Conservation (phyloP, 2,888 invertebrate species). For the Oasisia sp. region DNA sequence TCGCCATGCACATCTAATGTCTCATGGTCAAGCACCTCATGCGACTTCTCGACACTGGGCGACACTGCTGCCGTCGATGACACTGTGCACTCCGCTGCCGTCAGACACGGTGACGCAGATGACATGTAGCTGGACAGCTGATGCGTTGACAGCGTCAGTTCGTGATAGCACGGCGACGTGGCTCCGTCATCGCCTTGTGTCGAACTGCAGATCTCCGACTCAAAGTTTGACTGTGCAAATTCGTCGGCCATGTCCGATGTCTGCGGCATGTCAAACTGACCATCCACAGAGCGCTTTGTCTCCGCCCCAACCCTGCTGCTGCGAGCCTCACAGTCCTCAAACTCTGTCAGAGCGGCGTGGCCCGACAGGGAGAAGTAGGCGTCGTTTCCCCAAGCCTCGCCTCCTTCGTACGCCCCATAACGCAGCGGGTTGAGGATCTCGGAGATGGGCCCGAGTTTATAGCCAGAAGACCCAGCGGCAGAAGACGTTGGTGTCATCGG, state of each 20-base stretch:
- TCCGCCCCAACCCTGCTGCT: background rate
- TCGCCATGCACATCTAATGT: background rate
- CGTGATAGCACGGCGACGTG: constrained; percentile 24
- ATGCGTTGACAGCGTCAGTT: constrained; percentile 22
- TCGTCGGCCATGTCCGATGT: background rate
- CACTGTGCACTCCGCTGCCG: background rate
- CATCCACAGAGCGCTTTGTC: background rate
- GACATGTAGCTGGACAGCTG: constrained; percentile 3
- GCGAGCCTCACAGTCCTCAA: background rate
- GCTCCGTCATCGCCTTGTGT: background rate
- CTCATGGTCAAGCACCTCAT: background rate
- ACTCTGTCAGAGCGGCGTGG: background rate
- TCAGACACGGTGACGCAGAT: background rate
- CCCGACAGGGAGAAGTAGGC: background rate
- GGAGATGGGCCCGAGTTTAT: constrained; percentile 78
- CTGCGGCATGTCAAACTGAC: background rate
- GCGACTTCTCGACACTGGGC: background rate
- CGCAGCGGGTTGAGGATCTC: constrained; percentile 68
- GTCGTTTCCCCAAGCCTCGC: constrained; percentile 30
- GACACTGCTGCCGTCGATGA: background rate
- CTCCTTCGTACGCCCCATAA: constrained; percentile 33
- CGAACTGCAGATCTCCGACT: background rate
- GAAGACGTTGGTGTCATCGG: background rate
- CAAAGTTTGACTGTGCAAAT: background rate
- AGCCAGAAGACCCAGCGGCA: constrained; percentile 50